phyloP scores from a whole-genome alignment of 2,797 vertebrate species.

The Myripristis murdjan region DNA sequence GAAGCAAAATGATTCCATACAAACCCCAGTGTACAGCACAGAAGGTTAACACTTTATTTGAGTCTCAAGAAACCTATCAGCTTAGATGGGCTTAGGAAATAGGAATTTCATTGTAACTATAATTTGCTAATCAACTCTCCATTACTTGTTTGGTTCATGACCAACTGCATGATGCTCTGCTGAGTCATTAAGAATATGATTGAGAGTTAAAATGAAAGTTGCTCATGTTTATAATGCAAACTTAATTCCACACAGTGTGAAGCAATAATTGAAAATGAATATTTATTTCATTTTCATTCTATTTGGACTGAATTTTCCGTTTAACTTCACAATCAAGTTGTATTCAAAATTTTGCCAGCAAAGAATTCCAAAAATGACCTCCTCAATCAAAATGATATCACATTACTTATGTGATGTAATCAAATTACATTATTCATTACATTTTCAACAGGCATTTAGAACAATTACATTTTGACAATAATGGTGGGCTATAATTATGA shows the following conservation, averaged over 20 bases:
- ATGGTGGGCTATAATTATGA: no score
- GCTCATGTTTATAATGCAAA: no score
- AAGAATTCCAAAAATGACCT: not conserved
- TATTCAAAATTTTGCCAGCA: not conserved
- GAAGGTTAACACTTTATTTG: conserved; percentile 7
- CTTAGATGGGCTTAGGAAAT: conserved; percentile 4
- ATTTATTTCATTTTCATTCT: not conserved
- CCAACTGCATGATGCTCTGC: not conserved
- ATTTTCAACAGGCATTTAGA: no score
- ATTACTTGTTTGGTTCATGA: not conserved
- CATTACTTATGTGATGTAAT: no score
- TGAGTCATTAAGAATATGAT: not conserved
- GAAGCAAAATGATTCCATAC: not conserved
- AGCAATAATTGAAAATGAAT: not conserved
- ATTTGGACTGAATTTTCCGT: no score
- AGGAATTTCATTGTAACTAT: not conserved
- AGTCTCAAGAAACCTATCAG: not conserved
- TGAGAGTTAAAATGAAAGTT: no score
- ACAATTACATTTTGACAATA: no score
- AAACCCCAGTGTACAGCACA: not conserved
- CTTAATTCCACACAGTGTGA: no score
- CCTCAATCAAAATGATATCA: no score
- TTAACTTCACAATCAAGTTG: no score
- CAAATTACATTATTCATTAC: no score
- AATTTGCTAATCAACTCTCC: not conserved